Conservation (phyloP, 2,113 vertebrate species). For the Gadus chalcogrammus region DNA sequence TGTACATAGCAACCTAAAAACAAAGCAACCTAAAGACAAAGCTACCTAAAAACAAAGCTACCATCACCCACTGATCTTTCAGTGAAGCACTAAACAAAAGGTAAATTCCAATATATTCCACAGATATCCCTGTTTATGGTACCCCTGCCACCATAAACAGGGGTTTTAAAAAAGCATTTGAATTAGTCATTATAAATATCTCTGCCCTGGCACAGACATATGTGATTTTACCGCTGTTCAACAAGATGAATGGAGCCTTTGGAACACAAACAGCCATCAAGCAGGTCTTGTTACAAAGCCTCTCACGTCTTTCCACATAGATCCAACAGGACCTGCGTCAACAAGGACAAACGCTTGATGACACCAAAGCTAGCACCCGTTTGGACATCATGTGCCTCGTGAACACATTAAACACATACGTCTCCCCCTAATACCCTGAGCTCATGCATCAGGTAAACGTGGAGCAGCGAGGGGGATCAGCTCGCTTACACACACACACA, state of each 20-base stretch:
- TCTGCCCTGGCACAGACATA: conserved; percentile 28
- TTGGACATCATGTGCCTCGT: conserved; percentile 22
- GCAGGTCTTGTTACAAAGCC: conserved; percentile 41
- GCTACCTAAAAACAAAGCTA: too few relatives aligned
- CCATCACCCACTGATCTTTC: too few relatives aligned
- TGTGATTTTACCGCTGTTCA: conserved; percentile 23
- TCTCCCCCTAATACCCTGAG: conserved; percentile 31
- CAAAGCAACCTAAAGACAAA: too few relatives aligned
- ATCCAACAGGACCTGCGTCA: conserved; percentile 32
- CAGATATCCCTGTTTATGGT: too few relatives aligned
- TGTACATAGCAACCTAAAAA: too few relatives aligned
- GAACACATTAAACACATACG: conserved; percentile 12
- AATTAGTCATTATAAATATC: conserved; percentile 19
- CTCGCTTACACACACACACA: too few relatives aligned
- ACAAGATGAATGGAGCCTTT: conserved; percentile 19
- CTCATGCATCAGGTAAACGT: conserved; percentile 23
- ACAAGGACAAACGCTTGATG: conserved; percentile 9
- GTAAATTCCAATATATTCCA: too few relatives aligned
- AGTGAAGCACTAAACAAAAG: too few relatives aligned
- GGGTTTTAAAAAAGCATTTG: conserved; percentile 28
- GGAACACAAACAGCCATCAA: conserved; percentile 49
- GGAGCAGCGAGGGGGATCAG: conserved; percentile 18
- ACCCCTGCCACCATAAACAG: background rate
- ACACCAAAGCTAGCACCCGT: conserved; percentile 1
- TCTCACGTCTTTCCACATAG: conserved; percentile 21